Conservation (phyloP, 2,797 vertebrate species). For the Etheostoma perlongum region DNA sequence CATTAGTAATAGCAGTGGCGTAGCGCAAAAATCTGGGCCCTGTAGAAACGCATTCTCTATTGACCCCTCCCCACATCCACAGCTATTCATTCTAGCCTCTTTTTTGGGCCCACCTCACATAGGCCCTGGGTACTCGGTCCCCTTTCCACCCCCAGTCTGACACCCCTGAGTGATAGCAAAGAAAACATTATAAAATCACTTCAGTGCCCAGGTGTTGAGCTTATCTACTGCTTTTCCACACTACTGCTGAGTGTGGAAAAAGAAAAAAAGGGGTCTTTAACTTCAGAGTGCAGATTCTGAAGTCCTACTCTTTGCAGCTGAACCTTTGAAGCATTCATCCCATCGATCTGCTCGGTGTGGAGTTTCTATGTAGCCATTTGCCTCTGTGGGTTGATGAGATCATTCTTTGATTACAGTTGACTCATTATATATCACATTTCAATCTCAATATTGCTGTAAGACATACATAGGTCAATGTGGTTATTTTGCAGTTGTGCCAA, state of each 20-base stretch:
- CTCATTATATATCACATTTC: no score
- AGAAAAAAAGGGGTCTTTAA: not conserved
- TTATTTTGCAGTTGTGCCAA: not conserved
- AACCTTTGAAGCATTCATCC: constrained; percentile 54
- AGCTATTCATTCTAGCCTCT: no score
- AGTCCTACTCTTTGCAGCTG: constrained; percentile 25
- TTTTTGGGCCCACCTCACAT: no score
- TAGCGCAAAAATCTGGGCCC: no score
- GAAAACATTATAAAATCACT: not conserved
- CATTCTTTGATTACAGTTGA: not conserved
- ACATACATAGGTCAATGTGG: not conserved
- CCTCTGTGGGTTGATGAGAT: constrained; percentile 33
- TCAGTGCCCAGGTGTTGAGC: not conserved
- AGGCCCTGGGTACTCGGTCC: no score
- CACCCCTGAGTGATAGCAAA: no score
- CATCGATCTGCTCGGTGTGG: constrained; percentile 53
- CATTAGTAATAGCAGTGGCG: no score
- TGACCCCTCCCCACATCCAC: no score
- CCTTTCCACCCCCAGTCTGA: no score
- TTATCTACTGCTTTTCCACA: constrained; percentile 3
- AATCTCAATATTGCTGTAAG: not conserved
- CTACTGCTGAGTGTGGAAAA: no score
- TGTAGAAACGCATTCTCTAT: no score
- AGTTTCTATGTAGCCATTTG: not conserved
- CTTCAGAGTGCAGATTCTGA: not conserved